Evolutionary conservation across 1,140 invertebrate genomes (phyloP).

Genomic region (Dreissena polymorpha): DNA sequence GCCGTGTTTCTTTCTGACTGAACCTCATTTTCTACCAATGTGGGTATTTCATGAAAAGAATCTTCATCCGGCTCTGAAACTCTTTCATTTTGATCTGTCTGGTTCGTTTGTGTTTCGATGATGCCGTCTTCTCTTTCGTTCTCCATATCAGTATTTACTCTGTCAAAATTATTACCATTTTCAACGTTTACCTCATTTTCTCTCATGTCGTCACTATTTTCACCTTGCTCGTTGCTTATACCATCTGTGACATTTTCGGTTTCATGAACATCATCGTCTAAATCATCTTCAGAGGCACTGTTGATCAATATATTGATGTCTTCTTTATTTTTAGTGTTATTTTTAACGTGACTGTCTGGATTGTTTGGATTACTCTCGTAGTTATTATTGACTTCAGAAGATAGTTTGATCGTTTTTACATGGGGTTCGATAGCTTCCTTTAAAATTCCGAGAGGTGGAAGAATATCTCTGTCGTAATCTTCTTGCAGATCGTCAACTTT

Average conservation of each 20-base stretch:
- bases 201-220: neutral
- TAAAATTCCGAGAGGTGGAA: too few relatives aligned
- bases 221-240: neutral
- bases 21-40: slow-evolving; percentile 9
- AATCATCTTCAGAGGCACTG: neutral
- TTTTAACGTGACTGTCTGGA: neutral
- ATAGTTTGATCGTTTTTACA: neutral
- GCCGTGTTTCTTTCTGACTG: neutral
- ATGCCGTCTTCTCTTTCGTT: neutral
- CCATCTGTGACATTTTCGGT: neutral
- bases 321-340: neutral
- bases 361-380: neutral
- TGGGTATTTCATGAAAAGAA: slow-evolving; percentile 20
- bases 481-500: neutral
- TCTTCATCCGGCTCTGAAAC: slow-evolving; percentile 1
- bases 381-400: neutral
- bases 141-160: neutral
- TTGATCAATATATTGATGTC: neutral
- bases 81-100: neutral
- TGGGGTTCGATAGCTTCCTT: too few relatives aligned
- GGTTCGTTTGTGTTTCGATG: neutral
- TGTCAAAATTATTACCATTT: neutral
- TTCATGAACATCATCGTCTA: neutral
- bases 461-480: neutral
- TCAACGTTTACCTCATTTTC: neutral